A percentile compares a stretch with the other conserved stretches of the same genome.
phyloP scores from a whole-genome alignment of 1,140 invertebrate genomes.

The Propsilocerus akamusi region DNA sequence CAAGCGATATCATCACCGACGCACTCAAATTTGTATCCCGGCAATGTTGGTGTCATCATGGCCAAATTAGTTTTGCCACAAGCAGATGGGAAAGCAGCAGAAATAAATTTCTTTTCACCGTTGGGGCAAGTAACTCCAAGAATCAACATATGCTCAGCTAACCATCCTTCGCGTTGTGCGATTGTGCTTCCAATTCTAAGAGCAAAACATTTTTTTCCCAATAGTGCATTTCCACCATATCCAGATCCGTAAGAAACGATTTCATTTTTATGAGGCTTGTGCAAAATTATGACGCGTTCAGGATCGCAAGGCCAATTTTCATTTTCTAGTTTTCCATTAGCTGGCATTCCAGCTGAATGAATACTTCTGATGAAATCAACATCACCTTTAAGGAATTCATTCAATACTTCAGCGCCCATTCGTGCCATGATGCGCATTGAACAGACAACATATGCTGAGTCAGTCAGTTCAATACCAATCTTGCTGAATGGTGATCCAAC shows the following conservation, averaged over 20 bases:
- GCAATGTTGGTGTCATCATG: slow-evolving; percentile 86
- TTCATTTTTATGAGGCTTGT: slow-evolving; percentile 37
- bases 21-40: slow-evolving; percentile 85
- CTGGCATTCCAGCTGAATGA: slow-evolving; percentile 79
- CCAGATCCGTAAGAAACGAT: slow-evolving; percentile 34
- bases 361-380: slow-evolving; percentile 68
- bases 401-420: slow-evolving; percentile 62
- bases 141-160: slow-evolving; percentile 98
- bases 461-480: slow-evolving; percentile 92
- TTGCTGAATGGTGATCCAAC: slow-evolving; percentile 90
- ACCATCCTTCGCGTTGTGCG: slow-evolving; percentile 87
- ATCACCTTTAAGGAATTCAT: slow-evolving; percentile 41
- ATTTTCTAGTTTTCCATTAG: slow-evolving; percentile 31
- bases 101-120: slow-evolving; percentile 82
- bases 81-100: slow-evolving; percentile 93
- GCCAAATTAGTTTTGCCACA: slow-evolving; percentile 99
- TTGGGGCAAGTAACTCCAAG: slow-evolving; percentile 81
- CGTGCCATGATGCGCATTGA: slow-evolving; percentile 98
- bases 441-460: slow-evolving; percentile 92
- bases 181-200: slow-evolving; percentile 90
- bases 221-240: slow-evolving; percentile 95
- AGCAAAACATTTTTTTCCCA: slow-evolving; percentile 99
- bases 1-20: slow-evolving; percentile 91
- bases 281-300: slow-evolving; percentile 70
- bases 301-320: slow-evolving; percentile 96